Percentiles rank a stretch among this genome's conserved stretches.
These are phyloP conservation scores for Neosilurus hyrtlii DNA, from an alignment of 2,797 vertebrate genomes.

Conservation along the genomic window DNA sequence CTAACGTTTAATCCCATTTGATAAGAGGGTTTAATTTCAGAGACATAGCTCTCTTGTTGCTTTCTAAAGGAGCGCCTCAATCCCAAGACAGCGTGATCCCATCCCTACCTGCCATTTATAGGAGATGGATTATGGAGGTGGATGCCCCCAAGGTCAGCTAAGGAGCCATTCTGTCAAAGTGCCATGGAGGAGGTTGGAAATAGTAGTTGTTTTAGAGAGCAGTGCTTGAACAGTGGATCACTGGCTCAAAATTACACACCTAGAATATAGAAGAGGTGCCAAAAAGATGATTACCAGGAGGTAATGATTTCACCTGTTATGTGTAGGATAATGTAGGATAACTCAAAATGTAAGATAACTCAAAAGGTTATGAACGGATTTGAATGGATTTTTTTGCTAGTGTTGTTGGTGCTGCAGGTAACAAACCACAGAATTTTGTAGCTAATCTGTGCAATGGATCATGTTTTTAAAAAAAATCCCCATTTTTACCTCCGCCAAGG, in stretches of 20 bases:
- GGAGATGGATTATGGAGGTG: constrained; percentile 16
- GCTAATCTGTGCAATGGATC: no score
- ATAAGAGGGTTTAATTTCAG: background rate
- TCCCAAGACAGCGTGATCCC: background rate
- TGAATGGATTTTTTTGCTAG: no score
- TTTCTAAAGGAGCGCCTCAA: background rate
- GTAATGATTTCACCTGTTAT: no score
- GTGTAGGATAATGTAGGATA: no score
- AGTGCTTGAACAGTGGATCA: background rate
- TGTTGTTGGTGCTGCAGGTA: no score
- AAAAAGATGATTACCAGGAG: background rate
- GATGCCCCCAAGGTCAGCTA: background rate
- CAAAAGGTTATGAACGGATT: no score
- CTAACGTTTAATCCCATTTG: background rate
- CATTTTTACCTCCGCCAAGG: no score
- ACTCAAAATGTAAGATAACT: no score
- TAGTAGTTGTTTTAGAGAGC: background rate
- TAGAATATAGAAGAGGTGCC: background rate
- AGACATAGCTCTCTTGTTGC: background rate
- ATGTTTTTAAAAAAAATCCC: no score
- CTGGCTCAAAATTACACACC: background rate
- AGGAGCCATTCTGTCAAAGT: background rate
- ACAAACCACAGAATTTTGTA: no score
- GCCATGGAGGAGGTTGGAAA: constrained; percentile 1
- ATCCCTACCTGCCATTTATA: background rate